These are phyloP conservation scores for Cebidichthys violaceus DNA, from an alignment of 2,113 vertebrate species.

Conservation along the genomic window DNA sequence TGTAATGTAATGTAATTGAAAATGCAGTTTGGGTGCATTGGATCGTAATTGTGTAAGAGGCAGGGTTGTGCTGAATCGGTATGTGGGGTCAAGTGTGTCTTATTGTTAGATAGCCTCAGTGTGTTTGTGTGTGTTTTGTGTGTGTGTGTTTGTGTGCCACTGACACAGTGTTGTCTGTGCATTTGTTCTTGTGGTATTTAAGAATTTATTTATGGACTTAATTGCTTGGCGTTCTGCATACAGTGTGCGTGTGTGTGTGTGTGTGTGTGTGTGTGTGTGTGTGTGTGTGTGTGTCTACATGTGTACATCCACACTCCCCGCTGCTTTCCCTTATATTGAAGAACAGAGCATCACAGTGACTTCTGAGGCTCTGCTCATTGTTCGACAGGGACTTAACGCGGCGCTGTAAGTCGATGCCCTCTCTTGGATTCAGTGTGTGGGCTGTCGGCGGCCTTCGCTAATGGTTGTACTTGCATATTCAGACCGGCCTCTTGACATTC, in stretches of 20 bases:
- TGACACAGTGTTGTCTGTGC: background rate
- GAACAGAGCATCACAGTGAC: background rate
- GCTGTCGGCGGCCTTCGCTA: constrained; percentile 21
- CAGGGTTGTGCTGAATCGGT: background rate
- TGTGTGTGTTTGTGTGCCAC: background rate
- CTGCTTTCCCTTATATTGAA: background rate
- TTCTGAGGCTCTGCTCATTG: background rate
- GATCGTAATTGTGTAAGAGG: background rate
- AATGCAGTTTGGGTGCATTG: background rate
- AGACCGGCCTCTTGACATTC: constrained; percentile 57
- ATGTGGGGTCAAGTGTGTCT: constrained; percentile 10
- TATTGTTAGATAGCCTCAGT: background rate
- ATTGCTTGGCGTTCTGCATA: background rate
- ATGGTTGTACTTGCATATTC: constrained; percentile 47
- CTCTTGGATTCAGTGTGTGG: constrained; percentile 43
- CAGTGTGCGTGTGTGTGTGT: background rate
- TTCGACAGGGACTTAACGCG: constrained; percentile 49
- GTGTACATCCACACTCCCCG: background rate
- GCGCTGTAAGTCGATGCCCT: constrained; percentile 28
- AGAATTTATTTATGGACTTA: background rate
- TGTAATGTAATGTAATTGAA: background rate
- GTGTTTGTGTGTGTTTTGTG: background rate
- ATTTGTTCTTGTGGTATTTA: background rate
- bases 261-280: background rate
- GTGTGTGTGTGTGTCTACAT: background rate